Base-by-base conservation (phyloP, 2,888 invertebrate genomes). In the Troides aeacus region DNA sequence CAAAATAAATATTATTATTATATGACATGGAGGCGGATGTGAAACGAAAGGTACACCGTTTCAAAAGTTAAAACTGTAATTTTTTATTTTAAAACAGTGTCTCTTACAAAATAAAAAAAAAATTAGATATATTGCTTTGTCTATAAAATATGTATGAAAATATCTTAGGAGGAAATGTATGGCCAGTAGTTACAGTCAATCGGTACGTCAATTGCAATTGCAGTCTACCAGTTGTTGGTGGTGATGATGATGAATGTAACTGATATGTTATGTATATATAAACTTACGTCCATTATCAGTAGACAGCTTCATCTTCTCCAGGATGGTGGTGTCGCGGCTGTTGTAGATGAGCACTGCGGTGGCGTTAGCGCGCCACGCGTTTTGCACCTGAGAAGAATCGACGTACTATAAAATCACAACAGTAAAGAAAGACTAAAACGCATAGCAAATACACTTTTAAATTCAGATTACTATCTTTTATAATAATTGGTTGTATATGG, bases 311-410 rank as follows among this genome's bases (percentile, higher is more conserved):
- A 97, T 96, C 83, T 96, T 96, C 83, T 96, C 96, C 80, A 96
- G 88, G 71, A 90, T 92, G 46, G 94, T 92, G 66, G 95, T 94
- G 72, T 95, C 95, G 72, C 95, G 91, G 84, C 96, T 95, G 87
- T 97, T 96, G 90, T 97, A 97, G 67, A 97, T 95, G 66, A 97
- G 94, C 50, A 97, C 96, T 0, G 96, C 97, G 0, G 95, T 93
- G 10, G 97, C 97, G 80, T 96, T 96, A 68, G 94, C 94, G 36
- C 91, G 89, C 85, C 94, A 95, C 2, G 97, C 97, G 83, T 96
- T 95, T 78, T 95, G 94, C 75, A 97, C 95, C 93, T 93, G 18
- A 23, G 36, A 61, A 15, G 18, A 50, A 42, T 23, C 30, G 50
- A 59, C 15, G 0, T 17, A 50, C 50, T 17, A 18, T 18, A 15